Percentiles rank a stretch among this genome's conserved stretches.
Conservation (phyloP, 2,113 vertebrate genomes). For the Electrona antarctica region DNA sequence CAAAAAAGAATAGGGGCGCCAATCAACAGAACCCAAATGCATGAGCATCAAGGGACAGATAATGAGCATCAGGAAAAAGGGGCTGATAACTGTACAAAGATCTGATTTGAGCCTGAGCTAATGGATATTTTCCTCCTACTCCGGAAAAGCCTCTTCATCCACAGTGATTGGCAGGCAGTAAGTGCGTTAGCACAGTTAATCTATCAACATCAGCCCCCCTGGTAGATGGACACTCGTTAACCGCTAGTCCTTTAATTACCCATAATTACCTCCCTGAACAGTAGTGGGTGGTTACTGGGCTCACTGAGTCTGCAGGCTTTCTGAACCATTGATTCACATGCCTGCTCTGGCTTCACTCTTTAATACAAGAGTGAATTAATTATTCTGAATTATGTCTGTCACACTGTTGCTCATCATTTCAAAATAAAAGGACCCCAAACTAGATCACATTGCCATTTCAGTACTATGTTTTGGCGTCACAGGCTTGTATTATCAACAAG, state of each 20-base stretch:
- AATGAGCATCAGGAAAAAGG: slow-evolving; percentile 78
- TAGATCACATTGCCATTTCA: no score
- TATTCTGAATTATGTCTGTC: background rate
- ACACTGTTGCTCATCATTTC: background rate
- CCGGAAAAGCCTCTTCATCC: slow-evolving; percentile 78
- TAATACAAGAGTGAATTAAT: background rate
- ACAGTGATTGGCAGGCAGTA: slow-evolving; percentile 77
- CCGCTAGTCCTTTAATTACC: slow-evolving; percentile 77
- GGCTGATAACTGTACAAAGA: slow-evolving; percentile 73
- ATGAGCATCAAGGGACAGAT: slow-evolving; percentile 78
- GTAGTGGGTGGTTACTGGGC: slow-evolving; percentile 64
- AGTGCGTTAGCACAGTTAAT: slow-evolving; percentile 73
- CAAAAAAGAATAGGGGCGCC: slow-evolving; percentile 67
- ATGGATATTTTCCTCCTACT: slow-evolving; percentile 79
- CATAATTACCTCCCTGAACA: slow-evolving; percentile 75
- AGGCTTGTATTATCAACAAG: no score
- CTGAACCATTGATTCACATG: slow-evolving; percentile 41
- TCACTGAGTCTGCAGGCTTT: slow-evolving; percentile 31
- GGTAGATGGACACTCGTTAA: slow-evolving; percentile 75
- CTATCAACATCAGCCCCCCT: slow-evolving; percentile 74
- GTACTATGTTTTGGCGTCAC: no score
- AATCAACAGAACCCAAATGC: slow-evolving; percentile 73
- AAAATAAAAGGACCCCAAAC: background rate
- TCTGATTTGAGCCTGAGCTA: slow-evolving; percentile 78
- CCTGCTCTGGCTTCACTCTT: slow-evolving; percentile 18